Conservation (phyloP, 2,113 vertebrate genomes). For the Mustelus asterias region DNA sequence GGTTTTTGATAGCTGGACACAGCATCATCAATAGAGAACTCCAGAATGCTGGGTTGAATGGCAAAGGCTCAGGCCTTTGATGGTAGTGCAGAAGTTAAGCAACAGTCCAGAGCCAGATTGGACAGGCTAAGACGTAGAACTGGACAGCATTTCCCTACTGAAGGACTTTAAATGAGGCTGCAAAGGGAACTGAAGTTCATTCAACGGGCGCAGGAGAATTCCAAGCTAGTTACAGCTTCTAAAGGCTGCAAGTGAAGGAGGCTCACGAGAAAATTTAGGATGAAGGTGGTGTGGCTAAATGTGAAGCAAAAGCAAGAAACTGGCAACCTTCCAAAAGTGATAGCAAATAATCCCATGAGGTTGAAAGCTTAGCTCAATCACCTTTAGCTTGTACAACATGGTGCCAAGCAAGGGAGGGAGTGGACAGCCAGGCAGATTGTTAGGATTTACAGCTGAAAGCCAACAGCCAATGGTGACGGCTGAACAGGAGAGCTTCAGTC, state of each 20-base stretch:
- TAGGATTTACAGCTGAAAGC: no score
- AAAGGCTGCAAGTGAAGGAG: not conserved
- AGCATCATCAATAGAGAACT: not conserved
- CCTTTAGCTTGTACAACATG: no score
- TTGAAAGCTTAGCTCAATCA: not conserved
- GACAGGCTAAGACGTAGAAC: not conserved
- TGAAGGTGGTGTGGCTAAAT: not conserved
- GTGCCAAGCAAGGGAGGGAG: no score
- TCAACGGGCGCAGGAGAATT: not conserved
- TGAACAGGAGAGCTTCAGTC: no score
- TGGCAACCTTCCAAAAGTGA: not conserved
- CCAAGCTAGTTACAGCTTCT: not conserved
- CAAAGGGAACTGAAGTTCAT: not conserved
- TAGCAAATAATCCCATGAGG: not conserved
- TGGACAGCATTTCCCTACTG: not conserved
- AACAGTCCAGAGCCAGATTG: not conserved
- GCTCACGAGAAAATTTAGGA: not conserved
- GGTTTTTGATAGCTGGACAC: not conserved
- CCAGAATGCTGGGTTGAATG: not conserved
- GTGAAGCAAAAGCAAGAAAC: not conserved
- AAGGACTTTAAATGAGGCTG: not conserved
- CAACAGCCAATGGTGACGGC: no score
- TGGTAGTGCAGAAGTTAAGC: not conserved
- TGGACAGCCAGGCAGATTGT: no score
- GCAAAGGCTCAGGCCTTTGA: not conserved